A percentile compares a stretch with the other conserved stretches of the same genome.
Conservation (phyloP, 2,113 vertebrate species). For the Axis porcinus region DNA sequence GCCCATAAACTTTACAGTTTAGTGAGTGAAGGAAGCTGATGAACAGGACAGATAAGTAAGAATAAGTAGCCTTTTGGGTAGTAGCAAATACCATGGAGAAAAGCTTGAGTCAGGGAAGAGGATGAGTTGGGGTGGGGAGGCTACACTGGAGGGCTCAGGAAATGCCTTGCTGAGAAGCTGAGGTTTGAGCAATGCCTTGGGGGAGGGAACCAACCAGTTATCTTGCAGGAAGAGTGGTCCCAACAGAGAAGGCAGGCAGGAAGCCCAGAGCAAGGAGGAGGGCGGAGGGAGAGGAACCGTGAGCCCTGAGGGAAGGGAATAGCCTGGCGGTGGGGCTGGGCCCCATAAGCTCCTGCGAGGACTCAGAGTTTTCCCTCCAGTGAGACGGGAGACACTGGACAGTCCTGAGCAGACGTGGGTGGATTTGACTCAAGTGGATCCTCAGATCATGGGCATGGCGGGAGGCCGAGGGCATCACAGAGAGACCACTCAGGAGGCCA, state of each 20-base stretch:
- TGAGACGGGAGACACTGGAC: background rate
- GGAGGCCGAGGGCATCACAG: background rate
- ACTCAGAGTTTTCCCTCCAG: background rate
- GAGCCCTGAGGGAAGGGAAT: background rate
- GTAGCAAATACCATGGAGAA: background rate
- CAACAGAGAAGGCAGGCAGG: background rate
- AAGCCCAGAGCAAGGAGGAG: background rate
- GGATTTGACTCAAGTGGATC: background rate
- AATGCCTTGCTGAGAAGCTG: background rate
- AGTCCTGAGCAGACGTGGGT: background rate
- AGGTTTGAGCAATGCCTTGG: background rate
- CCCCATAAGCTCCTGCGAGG: background rate
- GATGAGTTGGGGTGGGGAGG: accelerated
- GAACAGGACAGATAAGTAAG: background rate
- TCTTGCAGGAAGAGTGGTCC: background rate
- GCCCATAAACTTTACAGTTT: background rate
- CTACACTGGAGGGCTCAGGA: no score
- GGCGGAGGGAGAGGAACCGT: accelerated
- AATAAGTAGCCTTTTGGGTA: background rate
- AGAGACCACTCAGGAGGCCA: no score
- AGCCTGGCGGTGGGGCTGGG: accelerated
- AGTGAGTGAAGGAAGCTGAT: background rate
- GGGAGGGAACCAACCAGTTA: background rate
- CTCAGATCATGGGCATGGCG: background rate
- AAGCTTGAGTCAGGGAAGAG: background rate